Conservation (phyloP, 2,888 invertebrate genomes). For the Bruchidius siliquastri region DNA sequence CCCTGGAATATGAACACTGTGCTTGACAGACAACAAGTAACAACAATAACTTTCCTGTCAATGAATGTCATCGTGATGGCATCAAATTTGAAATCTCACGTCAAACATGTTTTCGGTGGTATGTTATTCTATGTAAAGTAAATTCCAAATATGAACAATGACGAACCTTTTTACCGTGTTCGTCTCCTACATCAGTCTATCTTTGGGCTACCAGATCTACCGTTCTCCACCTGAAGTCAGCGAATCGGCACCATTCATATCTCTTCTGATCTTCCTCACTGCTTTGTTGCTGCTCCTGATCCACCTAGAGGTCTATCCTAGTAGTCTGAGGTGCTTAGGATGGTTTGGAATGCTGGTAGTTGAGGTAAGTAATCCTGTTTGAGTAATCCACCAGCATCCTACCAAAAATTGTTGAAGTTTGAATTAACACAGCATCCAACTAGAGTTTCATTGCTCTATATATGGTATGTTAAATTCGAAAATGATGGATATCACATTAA, state of each 20-base stretch:
- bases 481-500: too few relatives aligned
- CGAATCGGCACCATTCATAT: conserved; percentile 29
- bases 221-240: conserved; percentile 24
- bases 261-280: conserved; percentile 35
- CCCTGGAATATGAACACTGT: too few relatives aligned
- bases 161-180: neutral
- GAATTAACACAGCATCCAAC: too few relatives aligned
- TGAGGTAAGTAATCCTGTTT: conserved; percentile 26
- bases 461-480: too few relatives aligned
- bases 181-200: neutral
- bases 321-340: conserved; percentile 31
- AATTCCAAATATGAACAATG: neutral
- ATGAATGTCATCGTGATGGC: neutral
- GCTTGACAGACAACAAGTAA: neutral
- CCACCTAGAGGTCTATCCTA: conserved; percentile 36
- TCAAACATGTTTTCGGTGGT: neutral
- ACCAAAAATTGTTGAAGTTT: neutral
- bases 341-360: conserved; percentile 26
- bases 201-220: conserved; percentile 33
- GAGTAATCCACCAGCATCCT: neutral
- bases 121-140: neutral
- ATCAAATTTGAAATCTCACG: neutral
- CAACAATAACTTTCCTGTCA: neutral
- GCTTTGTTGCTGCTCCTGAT: conserved; percentile 34
- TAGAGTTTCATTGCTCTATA: too few relatives aligned